Evolutionary conservation across 2,113 vertebrate species (phyloP).

Genomic region (Monopterus albus): DNA sequence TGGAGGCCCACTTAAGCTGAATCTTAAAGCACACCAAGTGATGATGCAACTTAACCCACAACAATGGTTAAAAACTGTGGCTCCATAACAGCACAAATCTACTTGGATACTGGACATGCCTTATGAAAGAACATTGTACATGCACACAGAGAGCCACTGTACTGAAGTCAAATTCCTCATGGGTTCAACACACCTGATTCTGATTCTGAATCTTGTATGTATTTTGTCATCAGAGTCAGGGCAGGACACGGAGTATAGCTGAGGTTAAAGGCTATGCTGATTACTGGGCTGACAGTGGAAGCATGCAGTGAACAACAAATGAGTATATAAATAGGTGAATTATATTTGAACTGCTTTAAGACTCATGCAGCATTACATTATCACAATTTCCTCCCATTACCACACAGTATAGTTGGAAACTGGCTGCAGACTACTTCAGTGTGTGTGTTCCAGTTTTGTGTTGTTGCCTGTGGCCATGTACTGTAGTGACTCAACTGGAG

Average conservation of each 20-base stretch:
- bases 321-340: slow-evolving; percentile 30
- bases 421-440: slow-evolving; percentile 39
- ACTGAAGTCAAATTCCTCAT: too few species aligned
- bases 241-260: slow-evolving; percentile 50
- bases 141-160: too few species aligned
- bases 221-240: slow-evolving; percentile 45
- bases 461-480: slow-evolving; percentile 52
- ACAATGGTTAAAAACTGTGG: background rate
- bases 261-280: slow-evolving; percentile 36
- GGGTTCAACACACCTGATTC: too few species aligned
- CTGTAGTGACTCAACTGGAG: slow-evolving; percentile 57
- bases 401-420: slow-evolving; percentile 18
- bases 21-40: slow-evolving; percentile 39
- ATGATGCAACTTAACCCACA: slow-evolving; percentile 45
- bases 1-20: slow-evolving; percentile 40
- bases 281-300: slow-evolving; percentile 29
- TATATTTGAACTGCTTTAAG: slow-evolving; percentile 37
- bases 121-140: too few species aligned
- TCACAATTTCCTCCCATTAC: slow-evolving; percentile 51
- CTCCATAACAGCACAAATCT: background rate
- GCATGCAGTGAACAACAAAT: slow-evolving; percentile 36
- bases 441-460: slow-evolving; percentile 47
- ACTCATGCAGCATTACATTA: slow-evolving; percentile 29
- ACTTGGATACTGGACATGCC: background rate
- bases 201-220: too few species aligned